Evolutionary conservation across 2,888 invertebrate genomes (phyloP).

Genomic region (Philonicus albiceps): DNA sequence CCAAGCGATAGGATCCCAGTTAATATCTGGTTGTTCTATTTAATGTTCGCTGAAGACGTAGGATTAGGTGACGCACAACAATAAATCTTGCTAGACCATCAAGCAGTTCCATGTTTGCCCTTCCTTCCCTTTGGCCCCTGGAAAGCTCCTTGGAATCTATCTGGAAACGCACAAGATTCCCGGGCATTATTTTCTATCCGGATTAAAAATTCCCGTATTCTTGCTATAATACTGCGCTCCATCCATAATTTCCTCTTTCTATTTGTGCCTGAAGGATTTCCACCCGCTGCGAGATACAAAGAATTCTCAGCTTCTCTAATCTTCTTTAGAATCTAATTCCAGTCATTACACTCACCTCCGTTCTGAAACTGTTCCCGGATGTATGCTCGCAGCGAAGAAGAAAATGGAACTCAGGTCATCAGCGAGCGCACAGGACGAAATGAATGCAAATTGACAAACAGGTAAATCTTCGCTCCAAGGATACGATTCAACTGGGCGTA

Average conservation of each 20-base stretch:
- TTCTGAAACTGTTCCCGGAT: not conserved
- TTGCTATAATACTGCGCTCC: not conserved
- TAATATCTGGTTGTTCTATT: not conserved
- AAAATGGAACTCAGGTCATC: slow-evolving; percentile 11
- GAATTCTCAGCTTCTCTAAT: not conserved
- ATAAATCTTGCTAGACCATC: slow-evolving; percentile 11
- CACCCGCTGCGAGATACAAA: not conserved
- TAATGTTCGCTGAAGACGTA: not conserved
- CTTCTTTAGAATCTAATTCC: slow-evolving; percentile 21
- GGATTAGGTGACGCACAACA: not conserved
- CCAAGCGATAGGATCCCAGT: slow-evolving; percentile 11
- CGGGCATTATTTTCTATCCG: slow-evolving; percentile 29
- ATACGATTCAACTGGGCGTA: slow-evolving; percentile 13
- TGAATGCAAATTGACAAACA: slow-evolving; percentile 37
- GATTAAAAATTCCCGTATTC: slow-evolving; percentile 22
- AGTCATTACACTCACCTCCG: slow-evolving; percentile 27
- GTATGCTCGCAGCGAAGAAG: not conserved
- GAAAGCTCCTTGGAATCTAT: not conserved
- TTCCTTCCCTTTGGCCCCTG: not conserved
- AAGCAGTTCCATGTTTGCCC: not conserved
- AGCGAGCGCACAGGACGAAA: not conserved
- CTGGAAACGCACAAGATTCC: slow-evolving; percentile 1
- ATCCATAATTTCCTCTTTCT: not conserved
- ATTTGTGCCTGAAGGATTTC: not conserved
- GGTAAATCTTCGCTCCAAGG: slow-evolving; percentile 13